phyloP scores from a whole-genome alignment of 2,797 vertebrate genomes.

The Channallabes apus region DNA sequence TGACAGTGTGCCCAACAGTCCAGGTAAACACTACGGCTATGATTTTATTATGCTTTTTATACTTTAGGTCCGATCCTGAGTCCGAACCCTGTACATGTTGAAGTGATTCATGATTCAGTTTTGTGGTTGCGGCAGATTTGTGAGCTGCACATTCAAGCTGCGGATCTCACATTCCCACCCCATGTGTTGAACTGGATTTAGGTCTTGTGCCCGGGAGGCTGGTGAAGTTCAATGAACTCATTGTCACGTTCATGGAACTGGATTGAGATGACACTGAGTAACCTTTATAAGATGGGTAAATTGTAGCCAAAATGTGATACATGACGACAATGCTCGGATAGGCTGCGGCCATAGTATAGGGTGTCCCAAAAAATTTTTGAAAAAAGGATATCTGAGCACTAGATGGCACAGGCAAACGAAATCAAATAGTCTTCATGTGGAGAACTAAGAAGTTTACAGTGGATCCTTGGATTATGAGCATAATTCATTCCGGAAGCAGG shows the following conservation, averaged over 20 bases:
- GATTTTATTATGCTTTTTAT: background rate
- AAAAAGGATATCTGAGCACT: no score
- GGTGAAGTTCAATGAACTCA: background rate
- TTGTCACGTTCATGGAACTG: background rate
- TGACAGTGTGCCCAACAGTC: conserved; percentile 92
- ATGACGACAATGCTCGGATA: background rate
- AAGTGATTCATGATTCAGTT: no score
- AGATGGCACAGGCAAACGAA: no score
- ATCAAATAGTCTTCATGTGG: no score
- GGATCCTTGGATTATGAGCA: no score
- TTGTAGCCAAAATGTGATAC: no score
- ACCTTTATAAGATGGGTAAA: background rate
- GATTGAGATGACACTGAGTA: background rate
- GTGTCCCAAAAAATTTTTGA: no score
- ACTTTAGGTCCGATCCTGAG: background rate
- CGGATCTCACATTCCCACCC: background rate
- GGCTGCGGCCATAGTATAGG: background rate
- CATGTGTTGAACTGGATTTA: background rate
- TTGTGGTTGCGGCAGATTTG: background rate
- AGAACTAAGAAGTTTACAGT: no score
- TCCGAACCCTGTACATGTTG: no score
- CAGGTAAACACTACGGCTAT: conserved; percentile 72
- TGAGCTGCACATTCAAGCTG: background rate
- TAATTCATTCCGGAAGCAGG: no score
- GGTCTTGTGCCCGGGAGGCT: background rate